These are phyloP conservation scores for Paraplagusia blochii DNA, from an alignment of 2,113 vertebrate genomes.

Conservation along the genomic window DNA sequence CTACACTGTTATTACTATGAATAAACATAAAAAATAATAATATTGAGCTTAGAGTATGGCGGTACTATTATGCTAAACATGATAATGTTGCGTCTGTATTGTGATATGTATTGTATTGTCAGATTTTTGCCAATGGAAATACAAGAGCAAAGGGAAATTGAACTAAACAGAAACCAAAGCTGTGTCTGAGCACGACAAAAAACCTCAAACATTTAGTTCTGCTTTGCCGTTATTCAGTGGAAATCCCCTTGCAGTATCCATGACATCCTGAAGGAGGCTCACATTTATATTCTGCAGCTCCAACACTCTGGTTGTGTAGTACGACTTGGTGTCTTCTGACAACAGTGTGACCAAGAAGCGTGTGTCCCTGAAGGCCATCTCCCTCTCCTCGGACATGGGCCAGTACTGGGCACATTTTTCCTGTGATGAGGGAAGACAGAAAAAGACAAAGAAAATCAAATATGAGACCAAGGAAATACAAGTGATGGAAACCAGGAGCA, in stretches of 20 bases:
- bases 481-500: not conserved
- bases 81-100: no score
- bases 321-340: constrained; percentile 93
- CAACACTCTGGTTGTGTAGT: constrained; percentile 91
- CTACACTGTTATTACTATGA: no score
- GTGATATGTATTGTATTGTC: no score
- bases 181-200: no score
- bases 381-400: constrained; percentile 84
- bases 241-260: not conserved
- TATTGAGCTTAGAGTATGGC: no score
- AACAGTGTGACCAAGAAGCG: constrained; percentile 86
- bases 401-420: constrained; percentile 99
- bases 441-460: not conserved
- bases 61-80: no score
- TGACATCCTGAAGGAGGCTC: constrained; percentile 61
- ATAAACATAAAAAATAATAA: no score
- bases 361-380: constrained; percentile 91
- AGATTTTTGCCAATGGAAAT: no score
- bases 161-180: not conserved
- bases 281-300: constrained; percentile 88
- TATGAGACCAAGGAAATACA: not conserved
- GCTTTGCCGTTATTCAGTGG: not conserved
- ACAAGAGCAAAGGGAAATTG: no score
- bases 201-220: constrained; percentile 8
- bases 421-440: constrained; percentile 61